A percentile compares a stretch with the other conserved stretches of the same genome.
Evolutionary conservation across 2,113 vertebrate genomes (phyloP).

Genomic region (Pygoscelis antarcticus): DNA sequence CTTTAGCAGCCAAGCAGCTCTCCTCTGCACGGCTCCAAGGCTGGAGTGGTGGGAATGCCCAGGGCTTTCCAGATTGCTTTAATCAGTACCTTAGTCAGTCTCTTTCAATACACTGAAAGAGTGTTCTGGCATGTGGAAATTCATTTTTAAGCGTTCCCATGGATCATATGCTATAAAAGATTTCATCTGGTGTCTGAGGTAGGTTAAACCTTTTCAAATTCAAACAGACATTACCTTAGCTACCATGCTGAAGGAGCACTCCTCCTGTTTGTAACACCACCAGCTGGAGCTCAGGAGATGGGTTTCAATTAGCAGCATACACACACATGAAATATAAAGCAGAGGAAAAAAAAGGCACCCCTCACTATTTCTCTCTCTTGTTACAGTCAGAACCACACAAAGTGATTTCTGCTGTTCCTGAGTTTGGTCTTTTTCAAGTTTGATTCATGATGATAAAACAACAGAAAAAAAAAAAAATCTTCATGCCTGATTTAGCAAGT

Average conservation of each 20-base stretch:
- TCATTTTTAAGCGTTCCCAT: neutral
- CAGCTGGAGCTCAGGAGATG: neutral
- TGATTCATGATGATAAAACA: neutral
- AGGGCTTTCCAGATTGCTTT: neutral
- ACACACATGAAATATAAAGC: neutral
- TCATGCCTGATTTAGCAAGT: neutral
- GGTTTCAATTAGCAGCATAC: neutral
- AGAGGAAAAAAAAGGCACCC: neutral
- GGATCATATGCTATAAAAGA: neutral
- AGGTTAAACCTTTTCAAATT: neutral
- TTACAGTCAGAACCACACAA: neutral
- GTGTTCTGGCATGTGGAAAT: fast-evolving
- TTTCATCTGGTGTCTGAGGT: neutral
- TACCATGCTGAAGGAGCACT: neutral
- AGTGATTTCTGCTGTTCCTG: neutral
- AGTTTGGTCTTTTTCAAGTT: neutral
- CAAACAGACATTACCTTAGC: neutral
- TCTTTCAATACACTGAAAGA: neutral
- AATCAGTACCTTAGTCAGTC: neutral
- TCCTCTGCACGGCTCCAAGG: fast-evolving
- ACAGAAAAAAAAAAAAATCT: neutral
- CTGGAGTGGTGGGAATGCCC: neutral
- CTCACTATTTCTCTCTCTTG: fast-evolving
- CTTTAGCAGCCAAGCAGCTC: neutral
- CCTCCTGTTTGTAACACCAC: fast-evolving